These are phyloP conservation scores for Pristionchus arcanus DNA, from an alignment of 2,888 invertebrate genomes.

Conservation along the genomic window DNA sequence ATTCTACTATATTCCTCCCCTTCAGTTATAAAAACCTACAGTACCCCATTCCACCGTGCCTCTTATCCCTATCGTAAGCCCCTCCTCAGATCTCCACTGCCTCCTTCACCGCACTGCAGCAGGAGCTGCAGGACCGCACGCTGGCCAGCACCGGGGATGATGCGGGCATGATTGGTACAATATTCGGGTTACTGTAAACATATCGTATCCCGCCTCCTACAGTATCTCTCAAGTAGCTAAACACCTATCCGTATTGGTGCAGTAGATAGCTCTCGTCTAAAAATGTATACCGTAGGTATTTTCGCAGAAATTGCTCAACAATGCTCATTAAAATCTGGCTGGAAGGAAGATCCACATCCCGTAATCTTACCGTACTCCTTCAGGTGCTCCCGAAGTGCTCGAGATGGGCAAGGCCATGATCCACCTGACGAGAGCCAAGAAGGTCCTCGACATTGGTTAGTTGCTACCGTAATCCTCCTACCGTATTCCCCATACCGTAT, in stretches of 20 bases:
- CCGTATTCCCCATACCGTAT: not conserved
- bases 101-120: not conserved
- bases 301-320: too few relatives aligned
- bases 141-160: not conserved
- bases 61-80: too few relatives aligned
- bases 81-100: not conserved
- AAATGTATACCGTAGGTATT: too few relatives aligned
- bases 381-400: slow-evolving; percentile 56
- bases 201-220: not conserved
- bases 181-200: not conserved
- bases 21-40: not conserved
- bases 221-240: too few relatives aligned
- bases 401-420: slow-evolving; percentile 51
- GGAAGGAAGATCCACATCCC: too few relatives aligned
- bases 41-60: not conserved
- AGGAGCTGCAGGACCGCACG: slow-evolving; percentile 8
- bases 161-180: not conserved
- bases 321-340: too few relatives aligned
- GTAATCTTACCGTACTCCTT: not conserved
- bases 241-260: too few relatives aligned
- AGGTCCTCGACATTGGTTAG: slow-evolving; percentile 55
- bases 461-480: not conserved
- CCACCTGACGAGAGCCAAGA: slow-evolving; percentile 18
- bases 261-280: too few relatives aligned
- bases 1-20: too few relatives aligned